A percentile compares a stretch with the other conserved stretches of the same genome.
Evolutionary conservation across 2,888 invertebrate species (phyloP).

Genomic region (Bimastos eiseni): DNA sequence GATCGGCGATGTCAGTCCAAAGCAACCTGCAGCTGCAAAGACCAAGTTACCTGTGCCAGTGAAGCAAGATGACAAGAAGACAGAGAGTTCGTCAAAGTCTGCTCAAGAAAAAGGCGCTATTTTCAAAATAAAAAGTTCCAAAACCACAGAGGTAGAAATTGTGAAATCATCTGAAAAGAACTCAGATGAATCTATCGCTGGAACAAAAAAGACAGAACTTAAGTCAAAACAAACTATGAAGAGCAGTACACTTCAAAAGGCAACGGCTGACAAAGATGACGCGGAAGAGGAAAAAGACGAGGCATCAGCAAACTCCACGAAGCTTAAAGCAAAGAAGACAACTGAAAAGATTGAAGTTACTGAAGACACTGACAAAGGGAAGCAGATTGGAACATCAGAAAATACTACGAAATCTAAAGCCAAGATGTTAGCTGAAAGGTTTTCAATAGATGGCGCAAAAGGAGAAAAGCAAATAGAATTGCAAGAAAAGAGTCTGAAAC

Average conservation of each 20-base stretch:
- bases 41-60: not conserved
- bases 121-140: not conserved
- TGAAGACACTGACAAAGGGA: not conserved
- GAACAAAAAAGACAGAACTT: not conserved
- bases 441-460: not conserved
- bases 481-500: not conserved
- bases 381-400: not conserved
- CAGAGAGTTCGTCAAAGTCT: not conserved
- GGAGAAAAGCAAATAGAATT: not conserved
- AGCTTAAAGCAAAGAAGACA: not conserved
- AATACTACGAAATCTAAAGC: not conserved
- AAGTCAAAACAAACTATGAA: not conserved
- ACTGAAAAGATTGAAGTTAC: not conserved
- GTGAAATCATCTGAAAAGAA: constrained; percentile 4
- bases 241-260: not conserved
- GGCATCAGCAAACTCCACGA: not conserved
- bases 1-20: not conserved
- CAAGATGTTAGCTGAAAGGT: not conserved
- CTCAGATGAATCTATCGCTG: not conserved
- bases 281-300: not conserved
- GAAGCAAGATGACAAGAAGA: not conserved
- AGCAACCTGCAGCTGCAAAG: not conserved
- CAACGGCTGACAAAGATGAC: not conserved
- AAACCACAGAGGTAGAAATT: not conserved
- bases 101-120: not conserved